phyloP scores from a whole-genome alignment of 2,113 vertebrate genomes.

The Spheniscus mendiculus region DNA sequence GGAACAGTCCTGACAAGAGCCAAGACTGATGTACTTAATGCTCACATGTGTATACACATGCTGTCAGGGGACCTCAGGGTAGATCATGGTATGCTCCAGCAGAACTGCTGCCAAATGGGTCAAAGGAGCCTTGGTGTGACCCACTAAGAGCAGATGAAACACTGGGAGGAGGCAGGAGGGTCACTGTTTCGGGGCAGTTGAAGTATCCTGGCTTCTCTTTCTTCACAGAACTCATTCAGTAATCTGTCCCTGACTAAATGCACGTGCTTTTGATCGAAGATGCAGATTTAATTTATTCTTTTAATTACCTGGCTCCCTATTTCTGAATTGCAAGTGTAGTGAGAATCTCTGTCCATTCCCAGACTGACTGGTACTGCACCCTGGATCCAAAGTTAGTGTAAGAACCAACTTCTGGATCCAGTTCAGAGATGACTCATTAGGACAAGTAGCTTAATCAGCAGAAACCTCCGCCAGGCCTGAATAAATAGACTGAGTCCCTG shows the following conservation, averaged over 20 bases:
- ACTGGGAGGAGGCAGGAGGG: accelerated
- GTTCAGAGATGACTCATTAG: not conserved
- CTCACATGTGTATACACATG: not conserved
- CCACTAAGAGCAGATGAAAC: not conserved
- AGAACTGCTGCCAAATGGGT: not conserved
- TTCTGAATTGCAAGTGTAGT: not conserved
- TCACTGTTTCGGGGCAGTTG: not conserved
- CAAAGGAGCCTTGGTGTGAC: not conserved
- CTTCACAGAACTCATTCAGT: not conserved
- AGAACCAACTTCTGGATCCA: not conserved
- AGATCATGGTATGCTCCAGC: not conserved
- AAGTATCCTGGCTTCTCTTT: not conserved
- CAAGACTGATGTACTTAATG: not conserved
- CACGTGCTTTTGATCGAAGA: not conserved
- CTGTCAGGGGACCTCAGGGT: not conserved
- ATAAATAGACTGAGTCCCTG: not conserved
- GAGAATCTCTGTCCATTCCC: not conserved
- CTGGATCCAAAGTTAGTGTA: not conserved
- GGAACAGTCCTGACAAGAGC: not conserved
- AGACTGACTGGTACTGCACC: not conserved
- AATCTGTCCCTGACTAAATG: not conserved
- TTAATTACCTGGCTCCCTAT: not conserved
- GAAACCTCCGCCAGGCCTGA: not conserved
- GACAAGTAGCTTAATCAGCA: not conserved
- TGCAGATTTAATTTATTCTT: not conserved